These are phyloP conservation scores for Oikopleura vanhoeffeni DNA, from an alignment of 23 tunicate genomes.

Conservation along the genomic window DNA sequence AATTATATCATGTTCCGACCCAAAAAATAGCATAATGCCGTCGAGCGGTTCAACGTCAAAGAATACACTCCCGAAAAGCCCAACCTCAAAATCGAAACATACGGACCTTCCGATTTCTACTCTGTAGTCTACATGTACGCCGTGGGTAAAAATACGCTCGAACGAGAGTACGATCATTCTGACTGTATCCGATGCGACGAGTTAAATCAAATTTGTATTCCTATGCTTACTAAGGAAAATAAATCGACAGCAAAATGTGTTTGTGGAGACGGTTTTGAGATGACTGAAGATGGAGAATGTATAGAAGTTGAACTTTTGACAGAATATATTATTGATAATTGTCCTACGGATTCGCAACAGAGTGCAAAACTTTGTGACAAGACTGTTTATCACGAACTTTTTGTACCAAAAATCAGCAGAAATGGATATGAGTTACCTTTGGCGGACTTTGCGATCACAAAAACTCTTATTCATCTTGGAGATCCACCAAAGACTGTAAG, in stretches of 20 bases:
- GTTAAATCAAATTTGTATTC: not conserved
- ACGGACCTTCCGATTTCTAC: conserved; percentile 2
- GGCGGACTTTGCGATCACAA: not conserved
- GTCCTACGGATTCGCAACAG: not conserved
- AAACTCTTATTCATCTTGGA: not conserved
- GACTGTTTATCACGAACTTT: not conserved
- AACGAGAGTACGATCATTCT: not conserved
- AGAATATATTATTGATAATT: not conserved
- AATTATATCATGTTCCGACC: too few species aligned
- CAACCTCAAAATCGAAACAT: not conserved
- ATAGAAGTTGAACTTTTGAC: not conserved
- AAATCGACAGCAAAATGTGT: not conserved
- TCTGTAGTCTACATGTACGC: not conserved
- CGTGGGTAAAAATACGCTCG: not conserved
- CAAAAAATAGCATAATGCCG: not conserved
- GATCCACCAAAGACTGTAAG: not conserved
- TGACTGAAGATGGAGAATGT: not conserved
- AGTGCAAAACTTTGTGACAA: not conserved
- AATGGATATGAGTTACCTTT: not conserved
- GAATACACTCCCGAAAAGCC: not conserved
- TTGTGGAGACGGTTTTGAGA: not conserved
- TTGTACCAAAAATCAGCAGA: not conserved
- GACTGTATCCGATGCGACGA: not conserved
- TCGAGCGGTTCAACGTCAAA: not conserved
- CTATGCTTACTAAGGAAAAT: not conserved